Percentiles rank a stretch among this genome's conserved stretches.
Evolutionary conservation across 1,140 invertebrate genomes (phyloP).

Genomic region (Macrobrachium rosenbergii): DNA sequence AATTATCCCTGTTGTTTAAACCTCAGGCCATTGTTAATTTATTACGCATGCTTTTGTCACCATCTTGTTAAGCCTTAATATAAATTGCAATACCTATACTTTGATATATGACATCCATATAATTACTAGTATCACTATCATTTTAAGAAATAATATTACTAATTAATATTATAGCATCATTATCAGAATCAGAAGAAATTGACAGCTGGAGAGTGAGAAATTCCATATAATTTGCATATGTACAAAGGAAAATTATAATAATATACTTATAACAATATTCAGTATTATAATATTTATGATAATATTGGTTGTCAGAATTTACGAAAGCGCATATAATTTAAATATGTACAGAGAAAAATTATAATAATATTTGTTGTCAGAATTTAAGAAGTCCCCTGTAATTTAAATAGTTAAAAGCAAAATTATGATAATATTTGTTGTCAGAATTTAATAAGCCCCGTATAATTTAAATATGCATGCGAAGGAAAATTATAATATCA

Average conservation of each 20-base stretch:
- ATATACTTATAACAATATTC: background rate
- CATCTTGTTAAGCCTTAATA: no score
- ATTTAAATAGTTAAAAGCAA: background rate
- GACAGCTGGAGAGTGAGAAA: background rate
- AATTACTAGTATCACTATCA: no score
- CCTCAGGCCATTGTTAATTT: no score
- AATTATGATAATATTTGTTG: background rate
- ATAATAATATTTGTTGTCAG: conserved; percentile 6
- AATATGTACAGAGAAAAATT: background rate
- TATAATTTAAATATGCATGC: no score
- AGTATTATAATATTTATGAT: conserved; percentile 8
- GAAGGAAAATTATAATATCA: no score
- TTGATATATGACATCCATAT: no score
- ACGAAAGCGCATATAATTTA: background rate
- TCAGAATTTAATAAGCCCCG: no score
- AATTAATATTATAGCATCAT: no score
- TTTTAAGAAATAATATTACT: no score
- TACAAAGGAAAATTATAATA: background rate
- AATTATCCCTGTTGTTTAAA: no score
- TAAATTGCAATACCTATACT: no score
- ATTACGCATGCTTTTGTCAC: no score
- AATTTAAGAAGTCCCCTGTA: background rate
- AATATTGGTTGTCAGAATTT: background rate
- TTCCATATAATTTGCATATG: background rate
- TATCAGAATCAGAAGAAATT: background rate